Conservation (phyloP, 2,113 vertebrate genomes). For the Oryzias javanicus region DNA sequence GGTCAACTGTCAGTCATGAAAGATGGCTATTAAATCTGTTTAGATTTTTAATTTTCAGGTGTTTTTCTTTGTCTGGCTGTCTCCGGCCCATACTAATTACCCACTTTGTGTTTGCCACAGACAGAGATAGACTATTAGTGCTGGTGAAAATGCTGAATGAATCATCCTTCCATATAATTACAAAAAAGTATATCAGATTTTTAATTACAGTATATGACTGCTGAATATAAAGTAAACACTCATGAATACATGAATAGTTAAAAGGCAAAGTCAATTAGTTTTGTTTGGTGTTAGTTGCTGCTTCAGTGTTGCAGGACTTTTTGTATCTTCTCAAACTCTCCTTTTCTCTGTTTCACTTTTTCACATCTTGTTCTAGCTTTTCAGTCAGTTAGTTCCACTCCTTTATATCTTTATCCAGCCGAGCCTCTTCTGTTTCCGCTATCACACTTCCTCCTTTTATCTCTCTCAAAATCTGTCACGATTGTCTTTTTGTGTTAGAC, state of each 20-base stretch:
- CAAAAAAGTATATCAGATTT: constrained; percentile 14
- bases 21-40: constrained; percentile 7
- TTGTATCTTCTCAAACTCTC: constrained; percentile 1
- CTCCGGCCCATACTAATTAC: constrained; percentile 8
- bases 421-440: constrained; percentile 16
- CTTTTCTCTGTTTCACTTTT: background rate
- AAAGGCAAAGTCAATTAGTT: constrained; percentile 12
- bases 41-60: background rate
- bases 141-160: constrained; percentile 18
- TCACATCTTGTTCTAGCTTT: constrained; percentile 10
- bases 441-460: constrained; percentile 14
- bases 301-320: constrained; percentile 17
- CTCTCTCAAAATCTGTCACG: constrained; percentile 37
- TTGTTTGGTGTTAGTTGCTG: constrained; percentile 1
- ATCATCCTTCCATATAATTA: constrained; percentile 14
- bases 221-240: constrained; percentile 3
- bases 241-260: constrained; percentile 9
- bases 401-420: constrained; percentile 31
- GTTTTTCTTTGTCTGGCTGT: constrained; percentile 6
- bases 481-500: constrained; percentile 51
- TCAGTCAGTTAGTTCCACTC: constrained; percentile 15
- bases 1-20: constrained; percentile 20
- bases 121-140: constrained; percentile 9
- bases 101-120: constrained; percentile 27
- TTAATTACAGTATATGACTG: constrained; percentile 13